Evolutionary conservation across 2,797 vertebrate species (phyloP).

Genomic region (Denticeps clupeoides): DNA sequence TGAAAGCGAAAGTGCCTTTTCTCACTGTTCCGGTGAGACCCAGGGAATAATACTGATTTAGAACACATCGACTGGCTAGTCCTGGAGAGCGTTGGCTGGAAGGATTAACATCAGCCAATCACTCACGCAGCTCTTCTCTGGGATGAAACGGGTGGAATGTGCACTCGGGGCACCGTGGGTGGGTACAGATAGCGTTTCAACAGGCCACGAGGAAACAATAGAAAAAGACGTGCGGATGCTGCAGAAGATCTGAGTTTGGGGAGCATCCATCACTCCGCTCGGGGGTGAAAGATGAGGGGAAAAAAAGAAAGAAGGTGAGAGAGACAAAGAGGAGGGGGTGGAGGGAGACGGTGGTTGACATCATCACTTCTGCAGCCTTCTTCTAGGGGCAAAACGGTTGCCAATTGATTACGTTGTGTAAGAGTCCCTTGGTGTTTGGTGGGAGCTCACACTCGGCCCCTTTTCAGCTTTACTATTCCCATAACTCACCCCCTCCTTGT

Average conservation of each 20-base stretch:
- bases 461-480: background rate
- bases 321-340: background rate
- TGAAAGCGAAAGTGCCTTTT: no score
- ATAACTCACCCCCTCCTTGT: background rate
- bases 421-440: slow-evolving; percentile 5
- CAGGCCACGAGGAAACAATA: background rate
- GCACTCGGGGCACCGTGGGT: background rate
- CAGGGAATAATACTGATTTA: no score
- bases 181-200: background rate
- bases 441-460: slow-evolving; percentile 3
- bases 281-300: background rate
- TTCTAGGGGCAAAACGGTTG: no score
- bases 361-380: no score
- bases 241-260: background rate
- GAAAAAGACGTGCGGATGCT: background rate
- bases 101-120: background rate
- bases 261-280: no score
- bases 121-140: background rate
- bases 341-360: background rate
- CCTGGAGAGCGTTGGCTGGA: background rate
- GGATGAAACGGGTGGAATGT: background rate
- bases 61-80: no score
- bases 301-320: background rate
- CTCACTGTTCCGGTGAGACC: no score
- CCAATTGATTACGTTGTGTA: slow-evolving; percentile 3